Percentiles rank a stretch among this genome's conserved stretches.
Conservation (phyloP, 1,140 invertebrate genomes). For the Macrocentrus cingulum region DNA sequence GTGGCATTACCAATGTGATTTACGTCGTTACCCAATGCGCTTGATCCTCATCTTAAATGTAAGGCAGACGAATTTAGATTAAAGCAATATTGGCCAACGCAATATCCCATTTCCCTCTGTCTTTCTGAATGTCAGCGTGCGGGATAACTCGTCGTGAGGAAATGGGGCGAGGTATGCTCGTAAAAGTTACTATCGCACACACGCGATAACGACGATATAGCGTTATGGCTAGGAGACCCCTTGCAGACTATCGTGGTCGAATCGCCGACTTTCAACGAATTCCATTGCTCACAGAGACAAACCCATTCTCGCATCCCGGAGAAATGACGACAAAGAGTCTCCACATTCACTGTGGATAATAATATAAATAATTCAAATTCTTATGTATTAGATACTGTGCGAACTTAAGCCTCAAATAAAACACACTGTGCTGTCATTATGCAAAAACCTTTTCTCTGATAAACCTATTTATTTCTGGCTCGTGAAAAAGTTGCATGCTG, state of each 20-base stretch:
- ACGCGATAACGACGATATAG: conserved; percentile 35
- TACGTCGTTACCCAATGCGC: neutral
- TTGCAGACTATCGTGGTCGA: conserved; percentile 9
- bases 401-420: too few species aligned
- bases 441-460: too few species aligned
- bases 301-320: neutral
- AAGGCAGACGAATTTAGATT: too few species aligned
- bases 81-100: neutral
- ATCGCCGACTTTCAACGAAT: conserved; percentile 16
- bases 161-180: conserved; percentile 37
- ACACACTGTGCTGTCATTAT: too few species aligned
- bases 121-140: conserved; percentile 1
- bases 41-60: neutral
- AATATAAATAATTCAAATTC: too few species aligned
- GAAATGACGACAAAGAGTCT: too few species aligned
- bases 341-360: too few species aligned
- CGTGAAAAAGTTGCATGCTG: too few species aligned
- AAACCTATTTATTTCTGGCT: too few species aligned
- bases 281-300: conserved; percentile 6
- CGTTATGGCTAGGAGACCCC: conserved; percentile 29
- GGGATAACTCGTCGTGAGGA: conserved; percentile 28
- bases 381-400: too few species aligned
- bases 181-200: conserved; percentile 45
- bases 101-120: too few species aligned
- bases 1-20: too few species aligned